These are phyloP conservation scores for Podiceps cristatus DNA, from an alignment of 2,113 vertebrate genomes.

Conservation along the genomic window DNA sequence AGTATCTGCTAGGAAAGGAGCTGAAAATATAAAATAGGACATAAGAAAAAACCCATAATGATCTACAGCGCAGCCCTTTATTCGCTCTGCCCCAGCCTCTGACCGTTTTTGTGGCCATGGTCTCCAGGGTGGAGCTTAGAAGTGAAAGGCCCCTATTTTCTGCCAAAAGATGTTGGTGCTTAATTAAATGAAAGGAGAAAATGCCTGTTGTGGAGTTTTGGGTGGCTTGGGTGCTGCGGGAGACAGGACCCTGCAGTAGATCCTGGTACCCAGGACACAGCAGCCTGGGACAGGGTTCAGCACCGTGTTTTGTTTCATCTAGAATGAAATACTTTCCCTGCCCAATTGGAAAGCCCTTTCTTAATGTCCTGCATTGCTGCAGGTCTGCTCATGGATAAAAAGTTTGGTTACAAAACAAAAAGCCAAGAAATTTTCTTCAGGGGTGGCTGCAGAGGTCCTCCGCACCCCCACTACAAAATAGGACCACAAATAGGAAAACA, in stretches of 20 bases:
- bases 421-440: neutral
- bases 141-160: neutral
- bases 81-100: too few relatives aligned
- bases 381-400: neutral
- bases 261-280: neutral
- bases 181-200: neutral
- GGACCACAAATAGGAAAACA: neutral
- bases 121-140: neutral
- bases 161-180: rapidly evolving
- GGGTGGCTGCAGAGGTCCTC: neutral
- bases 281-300: neutral
- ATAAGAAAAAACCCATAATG: too few relatives aligned
- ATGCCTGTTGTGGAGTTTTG: neutral
- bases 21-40: too few relatives aligned
- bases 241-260: neutral
- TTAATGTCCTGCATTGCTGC: neutral
- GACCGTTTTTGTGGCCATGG: too few relatives aligned
- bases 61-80: too few relatives aligned
- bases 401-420: neutral
- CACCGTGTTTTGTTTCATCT: neutral
- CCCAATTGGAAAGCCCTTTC: neutral
- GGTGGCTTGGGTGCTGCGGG: rapidly evolving
- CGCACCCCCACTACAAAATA: rapidly evolving
- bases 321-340: neutral
- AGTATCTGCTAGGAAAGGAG: too few relatives aligned